Conservation (phyloP, 2,797 vertebrate species). For the Halcyon badia region DNA sequence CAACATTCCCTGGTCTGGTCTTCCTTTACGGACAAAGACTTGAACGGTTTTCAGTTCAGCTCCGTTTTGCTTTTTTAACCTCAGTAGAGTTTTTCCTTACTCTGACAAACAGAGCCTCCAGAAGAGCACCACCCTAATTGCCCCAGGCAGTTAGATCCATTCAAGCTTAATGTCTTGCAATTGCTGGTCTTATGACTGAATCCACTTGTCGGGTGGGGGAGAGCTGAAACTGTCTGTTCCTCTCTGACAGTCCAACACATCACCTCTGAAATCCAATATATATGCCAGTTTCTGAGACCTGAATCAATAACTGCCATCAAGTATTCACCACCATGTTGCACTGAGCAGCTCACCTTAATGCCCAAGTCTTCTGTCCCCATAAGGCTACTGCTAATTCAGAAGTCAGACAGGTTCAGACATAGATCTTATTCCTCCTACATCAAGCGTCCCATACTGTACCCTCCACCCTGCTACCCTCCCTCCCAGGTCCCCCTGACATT, state of each 20-base stretch:
- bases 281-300: background rate
- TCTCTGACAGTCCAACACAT: background rate
- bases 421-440: background rate
- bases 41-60: background rate
- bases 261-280: conserved; percentile 47
- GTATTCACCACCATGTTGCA: background rate
- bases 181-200: background rate
- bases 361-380: background rate
- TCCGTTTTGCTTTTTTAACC: background rate
- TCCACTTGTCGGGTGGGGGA: background rate
- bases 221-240: background rate
- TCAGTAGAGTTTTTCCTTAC: background rate
- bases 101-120: background rate
- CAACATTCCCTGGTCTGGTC: background rate
- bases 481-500: background rate
- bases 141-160: conserved; percentile 16
- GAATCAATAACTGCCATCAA: conserved; percentile 35
- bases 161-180: background rate
- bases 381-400: background rate
- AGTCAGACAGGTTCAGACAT: background rate
- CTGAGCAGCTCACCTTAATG: background rate
- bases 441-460: background rate
- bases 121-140: background rate
- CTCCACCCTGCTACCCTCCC: background rate
- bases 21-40: background rate